Conservation (phyloP, 1,140 invertebrate species). For the Capitella teleta region DNA sequence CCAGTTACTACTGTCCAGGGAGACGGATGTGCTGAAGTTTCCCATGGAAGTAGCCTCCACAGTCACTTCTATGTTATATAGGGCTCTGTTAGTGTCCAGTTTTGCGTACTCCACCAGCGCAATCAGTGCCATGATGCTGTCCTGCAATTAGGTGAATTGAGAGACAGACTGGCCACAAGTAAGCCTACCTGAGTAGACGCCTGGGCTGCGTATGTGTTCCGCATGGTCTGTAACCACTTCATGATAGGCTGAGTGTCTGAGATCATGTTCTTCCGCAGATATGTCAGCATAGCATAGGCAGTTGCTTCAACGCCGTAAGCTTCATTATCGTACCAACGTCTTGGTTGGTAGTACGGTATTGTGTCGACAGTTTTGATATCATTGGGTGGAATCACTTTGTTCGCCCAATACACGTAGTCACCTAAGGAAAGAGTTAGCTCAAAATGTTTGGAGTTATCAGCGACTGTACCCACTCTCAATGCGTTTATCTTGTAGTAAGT, state of each 20-base stretch:
- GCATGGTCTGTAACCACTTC: constrained; percentile 82
- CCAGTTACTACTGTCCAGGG: constrained; percentile 1
- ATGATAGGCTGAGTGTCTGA: constrained; percentile 53
- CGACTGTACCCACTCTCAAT: constrained; percentile 48
- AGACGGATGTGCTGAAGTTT: neutral
- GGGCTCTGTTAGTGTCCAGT: constrained; percentile 4
- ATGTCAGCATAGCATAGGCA: constrained; percentile 77
- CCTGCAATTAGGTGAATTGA: constrained; percentile 8
- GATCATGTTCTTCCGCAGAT: constrained; percentile 37
- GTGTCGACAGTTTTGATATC: constrained; percentile 33
- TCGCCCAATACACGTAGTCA: constrained; percentile 29
- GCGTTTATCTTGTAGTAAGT: constrained; percentile 54
- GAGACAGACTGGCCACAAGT: no score
- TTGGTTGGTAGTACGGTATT: constrained; percentile 74
- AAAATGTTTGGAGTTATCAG: neutral
- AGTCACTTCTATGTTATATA: constrained; percentile 5
- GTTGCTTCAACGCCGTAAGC: constrained; percentile 84
- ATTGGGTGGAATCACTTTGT: constrained; percentile 26
- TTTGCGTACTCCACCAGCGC: constrained; percentile 7
- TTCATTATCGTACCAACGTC: constrained; percentile 71
- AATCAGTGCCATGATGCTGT: constrained; percentile 4
- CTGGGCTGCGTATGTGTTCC: constrained; percentile 85
- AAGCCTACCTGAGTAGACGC: constrained; percentile 68
- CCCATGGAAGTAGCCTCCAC: constrained; percentile 5
- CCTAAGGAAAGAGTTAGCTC: constrained; percentile 15